These are phyloP conservation scores for Pipistrellus pygmaeus DNA, from an alignment of 2,797 vertebrate genomes.

Conservation along the genomic window DNA sequence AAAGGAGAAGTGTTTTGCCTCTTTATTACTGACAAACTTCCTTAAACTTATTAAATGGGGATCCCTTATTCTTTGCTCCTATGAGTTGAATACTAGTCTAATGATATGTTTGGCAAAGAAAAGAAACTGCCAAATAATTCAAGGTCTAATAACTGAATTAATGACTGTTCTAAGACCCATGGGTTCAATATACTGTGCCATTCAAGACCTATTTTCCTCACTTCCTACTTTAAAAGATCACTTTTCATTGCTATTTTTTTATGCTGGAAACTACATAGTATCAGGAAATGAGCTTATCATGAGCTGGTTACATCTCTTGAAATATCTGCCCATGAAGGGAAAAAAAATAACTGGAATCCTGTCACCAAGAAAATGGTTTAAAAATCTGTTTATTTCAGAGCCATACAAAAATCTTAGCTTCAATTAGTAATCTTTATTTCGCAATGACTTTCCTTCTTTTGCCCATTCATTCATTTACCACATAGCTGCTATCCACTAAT, in stretches of 20 bases:
- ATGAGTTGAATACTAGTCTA: constrained; percentile 61
- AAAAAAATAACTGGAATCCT: constrained; percentile 84
- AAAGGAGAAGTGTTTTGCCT: constrained; percentile 25
- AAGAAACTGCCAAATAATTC: constrained; percentile 47
- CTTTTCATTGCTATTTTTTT: constrained; percentile 68
- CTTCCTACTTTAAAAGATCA: constrained; percentile 74
- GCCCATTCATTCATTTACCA: constrained; percentile 61
- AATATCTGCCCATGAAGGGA: constrained; percentile 82
- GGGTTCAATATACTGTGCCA: neutral
- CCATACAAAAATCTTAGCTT: constrained; percentile 67
- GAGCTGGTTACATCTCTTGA: constrained; percentile 81
- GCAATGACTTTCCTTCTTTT: constrained; percentile 63
- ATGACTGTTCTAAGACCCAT: constrained; percentile 70
- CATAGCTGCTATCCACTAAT: constrained; percentile 22
- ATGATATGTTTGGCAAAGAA: constrained; percentile 57
- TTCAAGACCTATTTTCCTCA: constrained; percentile 48
- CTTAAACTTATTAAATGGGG: constrained; percentile 67
- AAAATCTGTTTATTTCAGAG: constrained; percentile 78
- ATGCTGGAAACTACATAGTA: constrained; percentile 42
- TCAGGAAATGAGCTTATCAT: constrained; percentile 76
- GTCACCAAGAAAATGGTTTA: constrained; percentile 84
- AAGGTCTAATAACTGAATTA: constrained; percentile 69
- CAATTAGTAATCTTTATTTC: constrained; percentile 73
- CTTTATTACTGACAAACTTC: constrained; percentile 74
- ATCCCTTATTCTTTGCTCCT: constrained; percentile 57